These are phyloP conservation scores for Lacanobia oleracea DNA, from an alignment of 2,888 invertebrate species.

Conservation along the genomic window DNA sequence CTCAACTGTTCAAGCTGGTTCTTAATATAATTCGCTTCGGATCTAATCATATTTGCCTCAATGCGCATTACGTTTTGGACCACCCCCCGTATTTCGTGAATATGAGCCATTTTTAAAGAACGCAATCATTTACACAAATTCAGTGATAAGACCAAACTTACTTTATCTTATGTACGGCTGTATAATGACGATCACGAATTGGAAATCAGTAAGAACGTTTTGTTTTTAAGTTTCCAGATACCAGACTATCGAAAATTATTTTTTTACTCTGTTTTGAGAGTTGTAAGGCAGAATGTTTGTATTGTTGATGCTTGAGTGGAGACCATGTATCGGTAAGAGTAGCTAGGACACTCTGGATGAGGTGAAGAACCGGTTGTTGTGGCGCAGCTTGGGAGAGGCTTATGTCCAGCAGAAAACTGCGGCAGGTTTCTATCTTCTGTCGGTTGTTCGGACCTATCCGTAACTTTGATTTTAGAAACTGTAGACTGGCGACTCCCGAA, in stretches of 20 bases:
- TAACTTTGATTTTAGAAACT: neutral
- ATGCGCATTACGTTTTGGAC: neutral
- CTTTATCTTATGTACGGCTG: neutral
- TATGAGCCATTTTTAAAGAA: neutral
- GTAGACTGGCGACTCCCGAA: neutral
- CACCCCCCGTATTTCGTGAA: neutral
- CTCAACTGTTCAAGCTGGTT: neutral
- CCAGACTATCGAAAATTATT: too few species aligned
- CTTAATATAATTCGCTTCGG: neutral
- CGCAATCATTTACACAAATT: neutral
- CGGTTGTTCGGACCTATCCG: neutral
- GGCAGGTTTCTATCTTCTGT: neutral
- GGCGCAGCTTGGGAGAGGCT: neutral
- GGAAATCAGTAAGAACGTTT: too few species aligned
- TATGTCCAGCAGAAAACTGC: neutral
- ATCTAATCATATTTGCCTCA: neutral
- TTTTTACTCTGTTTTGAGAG: neutral
- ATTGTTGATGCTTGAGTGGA: neutral
- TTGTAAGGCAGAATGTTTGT: neutral
- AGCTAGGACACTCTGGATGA: neutral
- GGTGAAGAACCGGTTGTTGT: neutral
- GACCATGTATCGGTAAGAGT: neutral
- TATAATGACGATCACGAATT: too few species aligned
- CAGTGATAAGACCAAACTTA: neutral
- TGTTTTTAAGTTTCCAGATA: too few species aligned